Evolutionary conservation across 2,797 vertebrate species (phyloP).

Genomic region (Argya squamiceps): DNA sequence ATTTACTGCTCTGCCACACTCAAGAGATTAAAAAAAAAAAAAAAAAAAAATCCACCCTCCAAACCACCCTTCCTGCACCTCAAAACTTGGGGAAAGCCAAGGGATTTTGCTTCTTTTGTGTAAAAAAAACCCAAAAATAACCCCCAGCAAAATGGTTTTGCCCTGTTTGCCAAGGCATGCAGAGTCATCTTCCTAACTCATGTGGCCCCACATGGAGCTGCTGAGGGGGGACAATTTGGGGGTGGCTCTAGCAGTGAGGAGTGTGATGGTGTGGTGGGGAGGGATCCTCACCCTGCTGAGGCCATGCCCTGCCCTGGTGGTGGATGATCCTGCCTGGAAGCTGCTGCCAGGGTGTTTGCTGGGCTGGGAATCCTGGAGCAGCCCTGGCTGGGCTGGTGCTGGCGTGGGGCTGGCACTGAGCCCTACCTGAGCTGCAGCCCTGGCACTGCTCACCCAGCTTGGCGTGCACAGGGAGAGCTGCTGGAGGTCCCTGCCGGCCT

Average conservation of each 20-base stretch:
- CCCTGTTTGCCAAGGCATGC: background rate
- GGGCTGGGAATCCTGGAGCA: background rate
- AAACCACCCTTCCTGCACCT: background rate
- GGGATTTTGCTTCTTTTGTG: background rate
- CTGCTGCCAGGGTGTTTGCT: background rate
- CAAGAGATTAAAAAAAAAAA: constrained; percentile 37
- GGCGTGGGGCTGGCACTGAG: background rate
- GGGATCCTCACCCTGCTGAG: rapidly evolving
- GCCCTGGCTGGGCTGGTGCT: background rate
- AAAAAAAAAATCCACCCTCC: background rate
- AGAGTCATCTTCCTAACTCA: rapidly evolving
- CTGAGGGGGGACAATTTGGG: rapidly evolving
- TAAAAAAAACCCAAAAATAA: rapidly evolving
- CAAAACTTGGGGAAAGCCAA: background rate
- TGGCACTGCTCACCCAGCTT: background rate
- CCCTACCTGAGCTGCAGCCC: background rate
- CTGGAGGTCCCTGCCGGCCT: background rate
- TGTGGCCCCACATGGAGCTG: rapidly evolving
- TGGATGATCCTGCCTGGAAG: rapidly evolving
- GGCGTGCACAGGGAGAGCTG: background rate
- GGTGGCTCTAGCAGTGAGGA: background rate
- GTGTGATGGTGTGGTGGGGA: background rate
- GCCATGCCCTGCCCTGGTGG: rapidly evolving
- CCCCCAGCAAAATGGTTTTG: background rate
- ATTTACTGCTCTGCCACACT: constrained; percentile 35